These are phyloP conservation scores for Anolis carolinensis DNA, from an alignment of 2,113 vertebrate genomes.

Conservation along the genomic window DNA sequence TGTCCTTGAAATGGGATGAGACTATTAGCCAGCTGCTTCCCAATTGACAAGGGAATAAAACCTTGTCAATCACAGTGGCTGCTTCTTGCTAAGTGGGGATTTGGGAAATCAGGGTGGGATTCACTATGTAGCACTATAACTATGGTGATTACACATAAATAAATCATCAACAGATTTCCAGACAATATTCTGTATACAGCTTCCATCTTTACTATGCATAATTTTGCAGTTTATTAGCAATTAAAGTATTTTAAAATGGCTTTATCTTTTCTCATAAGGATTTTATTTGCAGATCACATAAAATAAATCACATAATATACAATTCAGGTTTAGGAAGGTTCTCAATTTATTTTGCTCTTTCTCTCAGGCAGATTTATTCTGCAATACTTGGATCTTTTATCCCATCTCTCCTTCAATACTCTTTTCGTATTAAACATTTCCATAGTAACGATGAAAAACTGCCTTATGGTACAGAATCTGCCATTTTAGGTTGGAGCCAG, in stretches of 20 bases:
- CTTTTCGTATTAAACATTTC: constrained; percentile 61
- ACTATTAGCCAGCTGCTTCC: too few relatives aligned
- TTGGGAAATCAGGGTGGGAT: too few relatives aligned
- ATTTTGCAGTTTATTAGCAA: too few relatives aligned
- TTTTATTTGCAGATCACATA: background rate
- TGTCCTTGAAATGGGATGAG: too few relatives aligned
- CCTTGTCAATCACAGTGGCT: too few relatives aligned
- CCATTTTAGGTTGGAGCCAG: constrained; percentile 39
- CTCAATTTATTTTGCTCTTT: rapidly evolving
- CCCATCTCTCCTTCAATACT: constrained; percentile 21
- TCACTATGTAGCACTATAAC: too few relatives aligned
- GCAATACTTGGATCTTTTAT: background rate
- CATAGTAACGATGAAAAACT: constrained; percentile 50
- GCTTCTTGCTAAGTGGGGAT: too few relatives aligned
- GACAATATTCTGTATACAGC: too few relatives aligned
- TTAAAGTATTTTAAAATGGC: background rate
- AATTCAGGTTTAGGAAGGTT: background rate
- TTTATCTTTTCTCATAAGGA: background rate
- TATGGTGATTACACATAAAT: too few relatives aligned
- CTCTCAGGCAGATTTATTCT: background rate
- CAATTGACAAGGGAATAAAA: too few relatives aligned
- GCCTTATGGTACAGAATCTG: constrained; percentile 35
- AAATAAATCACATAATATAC: background rate
- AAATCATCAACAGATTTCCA: too few relatives aligned
- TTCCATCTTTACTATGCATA: too few relatives aligned